phyloP scores from a whole-genome alignment of 2,113 vertebrate genomes.

The Oryctolagus cuniculus region DNA sequence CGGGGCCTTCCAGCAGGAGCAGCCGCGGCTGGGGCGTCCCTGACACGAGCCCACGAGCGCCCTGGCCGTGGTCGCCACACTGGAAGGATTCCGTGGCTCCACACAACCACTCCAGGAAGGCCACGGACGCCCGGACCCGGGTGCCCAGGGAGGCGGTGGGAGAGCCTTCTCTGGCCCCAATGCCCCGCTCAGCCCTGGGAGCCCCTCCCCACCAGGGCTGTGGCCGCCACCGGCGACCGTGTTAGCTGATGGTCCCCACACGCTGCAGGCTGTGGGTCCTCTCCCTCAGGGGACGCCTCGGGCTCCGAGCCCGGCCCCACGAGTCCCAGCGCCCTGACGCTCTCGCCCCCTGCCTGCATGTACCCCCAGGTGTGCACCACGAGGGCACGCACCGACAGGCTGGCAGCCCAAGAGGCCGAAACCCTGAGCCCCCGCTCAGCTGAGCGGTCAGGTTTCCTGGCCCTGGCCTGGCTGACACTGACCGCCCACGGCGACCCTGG shows the following conservation, averaged over 20 bases:
- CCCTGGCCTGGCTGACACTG: background rate
- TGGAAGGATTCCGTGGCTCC: background rate
- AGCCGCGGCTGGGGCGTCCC: no score
- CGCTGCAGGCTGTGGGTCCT: fast-evolving
- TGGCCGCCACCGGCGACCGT: fast-evolving
- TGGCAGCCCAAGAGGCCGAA: background rate
- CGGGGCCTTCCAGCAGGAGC: no score
- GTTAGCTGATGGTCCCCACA: background rate
- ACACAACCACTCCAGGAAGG: background rate
- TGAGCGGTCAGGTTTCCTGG: background rate
- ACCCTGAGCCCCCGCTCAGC: no score
- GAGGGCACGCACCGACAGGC: no score
- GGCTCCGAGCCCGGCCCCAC: background rate
- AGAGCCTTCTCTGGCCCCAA: background rate
- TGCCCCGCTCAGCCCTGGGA: fast-evolving
- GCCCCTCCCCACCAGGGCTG: background rate
- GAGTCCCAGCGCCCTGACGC: background rate
- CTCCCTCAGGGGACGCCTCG: background rate
- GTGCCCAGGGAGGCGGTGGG: fast-evolving
- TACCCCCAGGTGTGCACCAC: no score
- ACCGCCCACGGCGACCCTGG: fast-evolving
- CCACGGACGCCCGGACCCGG: background rate
- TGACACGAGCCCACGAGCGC: fast-evolving
- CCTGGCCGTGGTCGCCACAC: fast-evolving
- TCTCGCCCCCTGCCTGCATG: no score